phyloP scores from a whole-genome alignment of 2,888 invertebrate species.

The Macropis europaea region DNA sequence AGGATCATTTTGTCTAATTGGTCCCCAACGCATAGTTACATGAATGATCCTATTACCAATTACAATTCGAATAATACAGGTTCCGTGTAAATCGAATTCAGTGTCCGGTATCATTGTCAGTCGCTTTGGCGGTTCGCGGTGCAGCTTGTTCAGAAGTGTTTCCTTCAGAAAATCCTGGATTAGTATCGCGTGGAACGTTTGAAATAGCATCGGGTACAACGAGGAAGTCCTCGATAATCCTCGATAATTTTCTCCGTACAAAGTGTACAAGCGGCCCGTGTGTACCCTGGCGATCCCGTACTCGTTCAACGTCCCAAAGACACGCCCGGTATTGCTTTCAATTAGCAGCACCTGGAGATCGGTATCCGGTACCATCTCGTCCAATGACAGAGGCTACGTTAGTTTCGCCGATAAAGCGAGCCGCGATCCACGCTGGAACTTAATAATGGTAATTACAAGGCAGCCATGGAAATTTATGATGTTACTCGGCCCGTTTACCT shows the following conservation, averaged over 20 bases:
- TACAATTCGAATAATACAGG: too few species aligned
- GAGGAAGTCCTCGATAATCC: conserved; percentile 8
- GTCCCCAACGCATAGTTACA: too few species aligned
- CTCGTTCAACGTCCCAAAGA: conserved; percentile 48
- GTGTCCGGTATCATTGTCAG: too few species aligned
- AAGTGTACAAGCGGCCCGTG: neutral
- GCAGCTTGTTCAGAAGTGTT: too few species aligned
- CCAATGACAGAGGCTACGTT: conserved; percentile 37
- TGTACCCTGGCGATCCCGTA: conserved; percentile 27
- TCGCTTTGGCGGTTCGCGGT: too few species aligned
- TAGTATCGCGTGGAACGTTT: neutral
- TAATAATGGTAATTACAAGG: conserved; percentile 63
- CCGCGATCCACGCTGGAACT: conserved; percentile 48
- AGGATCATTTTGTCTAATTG: too few species aligned
- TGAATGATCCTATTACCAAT: too few species aligned
- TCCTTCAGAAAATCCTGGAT: too few species aligned
- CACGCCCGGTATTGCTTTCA: conserved; percentile 54
- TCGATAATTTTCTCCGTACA: conserved; percentile 27
- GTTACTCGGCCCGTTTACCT: conserved; percentile 26
- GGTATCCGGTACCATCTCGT: conserved; percentile 41
- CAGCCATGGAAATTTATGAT: conserved; percentile 54
- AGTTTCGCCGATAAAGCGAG: conserved; percentile 43
- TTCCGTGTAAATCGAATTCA: too few species aligned
- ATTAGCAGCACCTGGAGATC: conserved; percentile 47
- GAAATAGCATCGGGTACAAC: neutral